A percentile compares a stretch with the other conserved stretches of the same genome.
Evolutionary conservation across 2,113 vertebrate species (phyloP).

Genomic region (Lota lota): DNA sequence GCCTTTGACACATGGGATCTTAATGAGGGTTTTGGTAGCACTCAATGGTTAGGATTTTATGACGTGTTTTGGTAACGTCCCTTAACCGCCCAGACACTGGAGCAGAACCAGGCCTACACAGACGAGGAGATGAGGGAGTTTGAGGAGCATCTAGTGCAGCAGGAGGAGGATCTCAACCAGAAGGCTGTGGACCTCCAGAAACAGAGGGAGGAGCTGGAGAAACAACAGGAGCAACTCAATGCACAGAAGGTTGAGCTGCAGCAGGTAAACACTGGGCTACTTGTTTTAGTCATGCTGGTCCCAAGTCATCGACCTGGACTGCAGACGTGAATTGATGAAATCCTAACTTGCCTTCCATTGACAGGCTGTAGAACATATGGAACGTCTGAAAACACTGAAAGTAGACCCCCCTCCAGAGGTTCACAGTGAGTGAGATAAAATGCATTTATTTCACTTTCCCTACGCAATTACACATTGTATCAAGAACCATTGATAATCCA

Average conservation of each 20-base stretch:
- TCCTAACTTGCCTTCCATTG: not conserved
- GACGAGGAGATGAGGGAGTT: slow-evolving; percentile 92
- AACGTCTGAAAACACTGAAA: slow-evolving; percentile 85
- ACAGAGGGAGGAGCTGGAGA: slow-evolving; percentile 87
- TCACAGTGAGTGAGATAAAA: slow-evolving; percentile 60
- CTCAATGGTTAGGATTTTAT: too few species aligned
- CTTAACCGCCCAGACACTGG: slow-evolving; percentile 79
- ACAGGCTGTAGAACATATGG: slow-evolving; percentile 92
- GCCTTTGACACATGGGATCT: not conserved
- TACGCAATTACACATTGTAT: not conserved
- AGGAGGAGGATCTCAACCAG: slow-evolving; percentile 84
- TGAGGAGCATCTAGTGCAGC: slow-evolving; percentile 84
- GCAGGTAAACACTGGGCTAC: slow-evolving; percentile 71
- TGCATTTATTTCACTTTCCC: not conserved
- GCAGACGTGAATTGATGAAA: not conserved
- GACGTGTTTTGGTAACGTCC: too few species aligned
- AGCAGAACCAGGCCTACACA: slow-evolving; percentile 89
- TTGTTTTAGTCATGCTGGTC: too few species aligned
- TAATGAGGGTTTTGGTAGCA: not conserved
- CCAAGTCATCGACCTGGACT: not conserved
- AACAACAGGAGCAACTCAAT: slow-evolving; percentile 88
- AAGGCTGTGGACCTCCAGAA: slow-evolving; percentile 85
- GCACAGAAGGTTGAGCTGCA: slow-evolving; percentile 89
- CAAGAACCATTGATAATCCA: not conserved
- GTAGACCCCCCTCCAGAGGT: slow-evolving; percentile 73